Evolutionary conservation across 2,888 invertebrate genomes (phyloP), one percentile per base, ranked within the genome.

Genomic region (Callimorpha dominula): DNA sequence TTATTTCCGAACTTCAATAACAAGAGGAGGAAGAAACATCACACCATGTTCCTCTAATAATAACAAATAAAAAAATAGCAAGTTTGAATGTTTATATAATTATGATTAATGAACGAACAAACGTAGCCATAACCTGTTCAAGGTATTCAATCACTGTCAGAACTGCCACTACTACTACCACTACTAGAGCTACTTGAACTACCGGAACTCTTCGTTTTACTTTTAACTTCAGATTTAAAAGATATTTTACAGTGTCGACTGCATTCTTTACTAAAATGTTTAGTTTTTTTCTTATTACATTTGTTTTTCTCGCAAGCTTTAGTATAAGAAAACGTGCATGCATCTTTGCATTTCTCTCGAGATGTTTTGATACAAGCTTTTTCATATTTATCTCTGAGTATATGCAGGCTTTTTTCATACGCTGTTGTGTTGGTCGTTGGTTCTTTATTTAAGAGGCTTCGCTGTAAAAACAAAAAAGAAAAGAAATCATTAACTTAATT

Each of bases 381-480:
- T 54, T 92, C 91, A 62, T 87, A 91, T 54, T 78, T 78, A 15
- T 88, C 86, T 9, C 92, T 81, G 0, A 93, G 82, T 17, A 31
- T 9, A 8, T 60, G 5, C 2, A 68, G 14, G 12, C n/a, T 68
- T 60, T 46, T 57, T 46, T 68, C 60, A 42, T 57, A 46, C 31
- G 15, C 31, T 68, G 68, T 68, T 60, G 11, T 31, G 46, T 68
- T 68, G 5, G 43, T 49, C 17, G 14, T 20, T 17, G 68, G 43
- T 9, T 43, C 68, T 11, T 15, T 40, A 5, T 0, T 15, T 12
- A 20, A 17, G 20, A 11, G 14, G 31, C 31, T 57, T 64, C 57
- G 6, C 68, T 71, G 49, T 17, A 54, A 69, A 52, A 57, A 12
- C 31, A 50, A 17, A 71, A 46, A 46, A 72, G n/a, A 50, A 0